Percentiles rank a stretch among this genome's conserved stretches.
Conservation (phyloP, 2,113 vertebrate genomes). For the Dendrocopos noguchii region DNA sequence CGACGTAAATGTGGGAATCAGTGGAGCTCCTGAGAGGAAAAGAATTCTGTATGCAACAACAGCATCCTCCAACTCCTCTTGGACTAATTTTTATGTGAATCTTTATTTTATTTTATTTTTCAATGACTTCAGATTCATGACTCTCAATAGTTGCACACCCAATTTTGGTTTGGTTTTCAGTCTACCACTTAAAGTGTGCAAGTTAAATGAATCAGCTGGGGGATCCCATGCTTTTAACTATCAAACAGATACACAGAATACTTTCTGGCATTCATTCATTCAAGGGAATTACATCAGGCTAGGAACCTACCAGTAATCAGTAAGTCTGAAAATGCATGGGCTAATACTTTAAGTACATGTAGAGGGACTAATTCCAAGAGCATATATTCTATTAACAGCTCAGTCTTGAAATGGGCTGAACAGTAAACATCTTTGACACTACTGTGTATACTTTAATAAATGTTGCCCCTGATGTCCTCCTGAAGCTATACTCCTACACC, state of each 20-base stretch:
- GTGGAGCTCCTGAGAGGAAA: constrained; percentile 4
- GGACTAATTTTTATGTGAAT: background rate
- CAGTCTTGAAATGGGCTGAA: background rate
- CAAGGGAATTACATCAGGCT: background rate
- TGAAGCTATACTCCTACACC: background rate
- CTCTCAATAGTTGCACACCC: background rate
- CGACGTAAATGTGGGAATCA: background rate
- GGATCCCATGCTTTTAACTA: background rate
- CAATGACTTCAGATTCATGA: background rate
- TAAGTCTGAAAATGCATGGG: background rate
- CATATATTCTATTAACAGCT: background rate
- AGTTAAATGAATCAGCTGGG: background rate
- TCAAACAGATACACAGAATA: background rate
- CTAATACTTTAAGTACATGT: background rate
- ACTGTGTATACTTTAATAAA: background rate
- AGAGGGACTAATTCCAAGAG: background rate
- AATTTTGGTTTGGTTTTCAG: background rate
- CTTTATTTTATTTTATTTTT: no score
- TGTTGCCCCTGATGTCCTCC: background rate
- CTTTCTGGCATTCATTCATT: background rate
- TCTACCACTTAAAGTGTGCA: background rate
- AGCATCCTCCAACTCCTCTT: background rate
- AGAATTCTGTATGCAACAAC: background rate
- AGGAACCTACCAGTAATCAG: background rate
- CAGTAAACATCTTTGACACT: background rate